These are phyloP conservation scores for Turritopsis rubra DNA, from an alignment of 30 jellyfish, hydroid and myxozoan species.

Conservation along the genomic window DNA sequence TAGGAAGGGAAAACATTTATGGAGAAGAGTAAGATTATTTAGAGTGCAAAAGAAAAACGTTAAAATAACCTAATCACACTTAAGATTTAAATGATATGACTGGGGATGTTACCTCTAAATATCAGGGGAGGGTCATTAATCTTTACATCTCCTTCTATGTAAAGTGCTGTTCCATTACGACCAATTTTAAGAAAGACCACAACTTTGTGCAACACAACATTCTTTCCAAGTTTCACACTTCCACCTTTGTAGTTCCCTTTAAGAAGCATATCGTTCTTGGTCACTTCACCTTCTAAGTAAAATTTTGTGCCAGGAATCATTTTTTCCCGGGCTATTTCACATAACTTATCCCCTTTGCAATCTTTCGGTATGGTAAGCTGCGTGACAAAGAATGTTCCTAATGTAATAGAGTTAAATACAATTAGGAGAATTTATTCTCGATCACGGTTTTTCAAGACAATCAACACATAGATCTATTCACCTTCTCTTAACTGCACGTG, in stretches of 20 bases:
- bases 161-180: constrained; percentile 30
- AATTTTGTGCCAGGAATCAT: constrained; percentile 50
- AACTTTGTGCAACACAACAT: constrained; percentile 39
- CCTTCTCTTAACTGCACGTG: constrained; percentile 30
- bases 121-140: constrained; percentile 33
- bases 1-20: too few relatives aligned
- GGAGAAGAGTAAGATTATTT: too few relatives aligned
- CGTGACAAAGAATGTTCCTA: constrained; percentile 58
- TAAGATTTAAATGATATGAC: too few relatives aligned
- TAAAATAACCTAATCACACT: too few relatives aligned
- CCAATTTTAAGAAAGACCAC: constrained; percentile 45
- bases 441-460: too few relatives aligned
- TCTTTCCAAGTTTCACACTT: constrained; percentile 39
- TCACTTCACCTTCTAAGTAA: constrained; percentile 47
- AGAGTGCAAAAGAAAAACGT: too few relatives aligned
- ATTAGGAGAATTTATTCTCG: too few relatives aligned
- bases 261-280: constrained; percentile 42
- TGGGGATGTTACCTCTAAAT: constrained; percentile 52
- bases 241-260: constrained; percentile 48
- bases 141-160: constrained; percentile 45
- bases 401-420: too few relatives aligned
- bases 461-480: too few relatives aligned
- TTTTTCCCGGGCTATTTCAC: constrained; percentile 58
- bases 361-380: constrained; percentile 50
- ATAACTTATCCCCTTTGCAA: constrained; percentile 67